phyloP scores from a whole-genome alignment of 2,113 vertebrate genomes.

The Neotoma lepida region DNA sequence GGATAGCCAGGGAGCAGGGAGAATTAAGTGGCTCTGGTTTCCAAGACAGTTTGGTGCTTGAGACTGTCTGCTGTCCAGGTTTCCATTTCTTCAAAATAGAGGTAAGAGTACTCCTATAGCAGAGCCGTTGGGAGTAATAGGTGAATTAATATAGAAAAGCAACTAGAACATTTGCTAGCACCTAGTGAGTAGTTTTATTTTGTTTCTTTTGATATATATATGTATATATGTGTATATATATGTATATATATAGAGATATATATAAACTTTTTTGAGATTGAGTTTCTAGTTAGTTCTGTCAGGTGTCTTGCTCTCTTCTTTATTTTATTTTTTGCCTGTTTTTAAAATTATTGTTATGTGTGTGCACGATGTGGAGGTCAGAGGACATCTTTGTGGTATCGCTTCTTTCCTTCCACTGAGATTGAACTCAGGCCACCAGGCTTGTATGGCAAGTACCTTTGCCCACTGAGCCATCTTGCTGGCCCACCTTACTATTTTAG shows the following conservation, averaged over 20 bases:
- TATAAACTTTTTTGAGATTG: neutral
- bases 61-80: neutral
- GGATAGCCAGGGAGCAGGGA: neutral
- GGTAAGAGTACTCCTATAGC: neutral
- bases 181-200: neutral
- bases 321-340: neutral
- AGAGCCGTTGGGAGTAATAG: neutral
- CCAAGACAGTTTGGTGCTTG: neutral
- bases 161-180: neutral
- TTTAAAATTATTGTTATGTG: neutral
- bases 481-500: neutral
- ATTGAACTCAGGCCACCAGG: neutral
- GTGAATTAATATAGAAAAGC: neutral
- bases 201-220: neutral
- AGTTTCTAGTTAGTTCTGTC: neutral
- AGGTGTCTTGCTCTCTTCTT: neutral
- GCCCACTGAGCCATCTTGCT: neutral
- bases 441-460: neutral
- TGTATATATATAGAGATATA: neutral
- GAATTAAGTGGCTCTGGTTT: neutral
- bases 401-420: neutral
- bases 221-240: no score
- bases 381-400: neutral
- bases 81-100: slow-evolving; percentile 50
- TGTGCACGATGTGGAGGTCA: neutral